These are phyloP conservation scores for Drosophila fuyamai DNA, from an alignment of 1,140 invertebrate genomes.

Conservation along the genomic window DNA sequence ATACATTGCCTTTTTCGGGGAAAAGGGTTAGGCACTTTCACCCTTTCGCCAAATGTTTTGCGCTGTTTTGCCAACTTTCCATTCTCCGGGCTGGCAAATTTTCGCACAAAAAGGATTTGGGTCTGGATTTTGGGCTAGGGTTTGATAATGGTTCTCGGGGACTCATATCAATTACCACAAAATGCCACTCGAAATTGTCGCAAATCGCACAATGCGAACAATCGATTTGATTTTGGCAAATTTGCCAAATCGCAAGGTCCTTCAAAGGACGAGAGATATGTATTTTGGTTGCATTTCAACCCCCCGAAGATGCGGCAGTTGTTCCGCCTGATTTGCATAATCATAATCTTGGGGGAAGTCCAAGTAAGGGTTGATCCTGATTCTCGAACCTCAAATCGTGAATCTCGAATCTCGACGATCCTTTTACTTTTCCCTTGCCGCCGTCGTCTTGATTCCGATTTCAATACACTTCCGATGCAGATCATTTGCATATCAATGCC, in stretches of 20 bases:
- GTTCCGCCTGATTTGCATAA: slow-evolving; percentile 43
- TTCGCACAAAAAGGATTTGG: slow-evolving; percentile 25
- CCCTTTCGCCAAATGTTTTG: slow-evolving; percentile 22
- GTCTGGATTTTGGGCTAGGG: not conserved
- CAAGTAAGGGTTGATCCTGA: slow-evolving; percentile 42
- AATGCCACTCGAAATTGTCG: slow-evolving; percentile 59
- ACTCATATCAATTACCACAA: slow-evolving; percentile 57
- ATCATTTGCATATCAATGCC: slow-evolving; percentile 64
- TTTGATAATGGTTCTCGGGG: slow-evolving; percentile 4
- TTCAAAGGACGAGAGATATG: slow-evolving; percentile 1
- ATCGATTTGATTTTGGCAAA: slow-evolving; percentile 61
- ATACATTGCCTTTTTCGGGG: not conserved
- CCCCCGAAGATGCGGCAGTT: slow-evolving; percentile 16
- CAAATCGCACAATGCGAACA: slow-evolving; percentile 48
- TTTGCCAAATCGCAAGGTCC: slow-evolving; percentile 40
- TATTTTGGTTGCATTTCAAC: slow-evolving; percentile 20
- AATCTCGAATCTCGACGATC: slow-evolving; percentile 34
- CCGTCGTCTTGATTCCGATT: slow-evolving; percentile 21
- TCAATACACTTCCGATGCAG: slow-evolving; percentile 54
- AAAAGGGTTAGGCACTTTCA: slow-evolving; percentile 40
- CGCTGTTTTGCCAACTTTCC: slow-evolving; percentile 41
- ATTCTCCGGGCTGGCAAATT: slow-evolving; percentile 21
- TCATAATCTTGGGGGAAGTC: slow-evolving; percentile 43
- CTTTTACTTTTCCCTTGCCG: not conserved
- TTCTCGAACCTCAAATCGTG: slow-evolving; percentile 38